Percentiles rank a stretch among this genome's conserved stretches.
phyloP scores from a whole-genome alignment of 2,797 vertebrate species.

The Eidolon dupreanum region DNA sequence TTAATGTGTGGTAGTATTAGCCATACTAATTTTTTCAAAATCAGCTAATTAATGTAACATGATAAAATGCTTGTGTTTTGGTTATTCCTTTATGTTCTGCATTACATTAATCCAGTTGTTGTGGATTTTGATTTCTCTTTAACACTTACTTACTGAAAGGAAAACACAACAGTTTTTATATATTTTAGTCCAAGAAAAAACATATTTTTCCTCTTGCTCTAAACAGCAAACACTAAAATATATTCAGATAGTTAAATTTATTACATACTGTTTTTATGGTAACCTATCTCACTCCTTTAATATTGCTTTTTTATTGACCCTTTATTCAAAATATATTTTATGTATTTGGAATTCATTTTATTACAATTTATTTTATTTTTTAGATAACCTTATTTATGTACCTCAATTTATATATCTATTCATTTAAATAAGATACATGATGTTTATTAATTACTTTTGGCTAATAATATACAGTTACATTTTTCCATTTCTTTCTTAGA shows the following conservation, averaged over 20 bases:
- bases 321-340: constrained; percentile 18
- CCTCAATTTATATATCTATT: not conserved
- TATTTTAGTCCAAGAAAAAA: not conserved
- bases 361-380: not conserved
- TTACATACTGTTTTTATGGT: not conserved
- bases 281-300: not conserved
- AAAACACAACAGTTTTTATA: not conserved
- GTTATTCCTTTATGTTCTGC: not conserved
- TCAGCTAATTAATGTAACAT: not conserved
- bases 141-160: not conserved
- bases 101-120: not conserved
- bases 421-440: not conserved
- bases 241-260: not conserved
- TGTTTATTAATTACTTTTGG: not conserved
- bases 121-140: not conserved
- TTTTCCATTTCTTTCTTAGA: not conserved
- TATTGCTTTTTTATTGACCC: not conserved
- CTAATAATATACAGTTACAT: not conserved
- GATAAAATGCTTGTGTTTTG: not conserved
- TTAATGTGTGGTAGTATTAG: not conserved
- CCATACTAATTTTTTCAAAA: not conserved
- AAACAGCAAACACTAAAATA: not conserved
- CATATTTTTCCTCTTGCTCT: not conserved
- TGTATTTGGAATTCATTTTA: not conserved
- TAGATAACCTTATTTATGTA: not conserved